Evolutionary conservation across 2,113 vertebrate species (phyloP).

Genomic region (Glaucidium brasilianum): DNA sequence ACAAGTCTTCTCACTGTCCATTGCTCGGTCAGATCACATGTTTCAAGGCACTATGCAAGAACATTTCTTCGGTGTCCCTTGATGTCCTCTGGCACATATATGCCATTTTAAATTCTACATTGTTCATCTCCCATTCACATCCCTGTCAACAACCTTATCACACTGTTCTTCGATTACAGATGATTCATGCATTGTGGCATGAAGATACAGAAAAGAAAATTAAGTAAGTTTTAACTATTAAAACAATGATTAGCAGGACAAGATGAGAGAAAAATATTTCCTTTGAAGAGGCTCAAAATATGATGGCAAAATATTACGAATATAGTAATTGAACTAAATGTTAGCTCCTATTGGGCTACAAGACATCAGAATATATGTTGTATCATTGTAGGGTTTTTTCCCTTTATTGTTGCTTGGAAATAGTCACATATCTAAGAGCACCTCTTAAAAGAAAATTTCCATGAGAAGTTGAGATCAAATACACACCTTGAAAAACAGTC

Average conservation of each 20-base stretch:
- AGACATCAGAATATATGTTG: not conserved
- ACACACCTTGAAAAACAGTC: not conserved
- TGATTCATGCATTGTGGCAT: not conserved
- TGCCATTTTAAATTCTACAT: not conserved
- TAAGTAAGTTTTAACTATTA: not conserved
- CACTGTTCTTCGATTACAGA: not conserved
- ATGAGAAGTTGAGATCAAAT: not conserved
- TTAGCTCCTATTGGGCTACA: not conserved
- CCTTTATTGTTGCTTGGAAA: not conserved
- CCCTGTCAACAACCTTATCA: not conserved
- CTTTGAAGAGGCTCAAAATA: slow-evolving; percentile 23
- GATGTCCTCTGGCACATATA: not conserved
- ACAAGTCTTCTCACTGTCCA: not conserved
- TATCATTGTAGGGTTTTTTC: not conserved
- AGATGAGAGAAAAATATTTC: slow-evolving; percentile 9
- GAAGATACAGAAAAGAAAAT: not conserved
- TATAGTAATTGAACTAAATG: slow-evolving; percentile 14
- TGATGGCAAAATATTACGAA: not conserved
- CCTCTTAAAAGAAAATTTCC: not conserved
- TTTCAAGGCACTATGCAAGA: not conserved
- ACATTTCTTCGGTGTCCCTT: not conserved
- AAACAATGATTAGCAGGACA: not conserved
- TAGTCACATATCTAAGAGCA: not conserved
- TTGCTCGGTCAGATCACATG: not conserved
- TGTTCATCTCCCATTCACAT: not conserved